phyloP scores from a whole-genome alignment of 2,888 invertebrate species.

The Philonicus albiceps region DNA sequence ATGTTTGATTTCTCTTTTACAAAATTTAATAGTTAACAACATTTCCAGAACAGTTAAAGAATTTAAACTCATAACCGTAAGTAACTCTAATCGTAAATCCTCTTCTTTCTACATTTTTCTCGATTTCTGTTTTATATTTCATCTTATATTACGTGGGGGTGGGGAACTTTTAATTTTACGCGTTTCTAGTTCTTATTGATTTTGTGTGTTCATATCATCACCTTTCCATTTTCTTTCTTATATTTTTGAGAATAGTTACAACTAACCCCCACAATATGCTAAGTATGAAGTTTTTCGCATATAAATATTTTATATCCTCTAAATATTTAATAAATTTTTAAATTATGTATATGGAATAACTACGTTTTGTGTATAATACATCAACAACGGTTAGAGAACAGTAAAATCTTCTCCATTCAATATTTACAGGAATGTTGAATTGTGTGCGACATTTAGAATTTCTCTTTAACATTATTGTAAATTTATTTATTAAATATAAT shows the following conservation, averaged over 20 bases:
- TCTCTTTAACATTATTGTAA: constrained; percentile 28
- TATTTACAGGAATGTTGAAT: constrained; percentile 36
- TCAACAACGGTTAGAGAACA: constrained; percentile 34
- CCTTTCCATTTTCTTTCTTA: not conserved
- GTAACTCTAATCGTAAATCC: not conserved
- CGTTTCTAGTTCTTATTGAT: not conserved
- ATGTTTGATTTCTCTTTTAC: not conserved
- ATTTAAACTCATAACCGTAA: not conserved
- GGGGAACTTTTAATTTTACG: not conserved
- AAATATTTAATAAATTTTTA: constrained; percentile 26
- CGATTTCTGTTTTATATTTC: not conserved
- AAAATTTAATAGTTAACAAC: constrained; percentile 15
- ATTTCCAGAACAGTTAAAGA: not conserved
- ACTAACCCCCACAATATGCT: not conserved
- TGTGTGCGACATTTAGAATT: constrained; percentile 38
- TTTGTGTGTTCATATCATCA: not conserved
- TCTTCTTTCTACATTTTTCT: not conserved
- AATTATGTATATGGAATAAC: constrained; percentile 32
- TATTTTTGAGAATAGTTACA: not conserved
- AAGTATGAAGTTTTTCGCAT: constrained; percentile 6
- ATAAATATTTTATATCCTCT: constrained; percentile 23
- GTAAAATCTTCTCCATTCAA: not conserved
- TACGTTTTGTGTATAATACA: constrained; percentile 33
- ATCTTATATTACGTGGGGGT: not conserved
- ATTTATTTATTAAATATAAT: constrained; percentile 2